Conservation (phyloP, 2,113 vertebrate species). For the Donacobius atricapilla region DNA sequence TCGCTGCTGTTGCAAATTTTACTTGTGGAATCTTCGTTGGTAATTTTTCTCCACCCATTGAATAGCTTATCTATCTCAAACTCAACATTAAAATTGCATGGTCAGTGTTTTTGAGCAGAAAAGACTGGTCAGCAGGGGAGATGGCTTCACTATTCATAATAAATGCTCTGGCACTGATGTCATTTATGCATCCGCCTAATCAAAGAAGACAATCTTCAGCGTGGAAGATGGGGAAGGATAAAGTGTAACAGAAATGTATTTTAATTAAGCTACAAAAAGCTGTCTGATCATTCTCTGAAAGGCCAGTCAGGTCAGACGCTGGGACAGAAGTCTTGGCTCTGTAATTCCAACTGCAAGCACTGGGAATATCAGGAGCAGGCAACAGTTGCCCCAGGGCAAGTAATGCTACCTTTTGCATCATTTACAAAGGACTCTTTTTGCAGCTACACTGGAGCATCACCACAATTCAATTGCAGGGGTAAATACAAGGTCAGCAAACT, state of each 20-base stretch:
- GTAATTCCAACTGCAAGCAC: not conserved
- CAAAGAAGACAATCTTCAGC: not conserved
- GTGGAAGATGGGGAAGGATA: not conserved
- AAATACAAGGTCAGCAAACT: not conserved
- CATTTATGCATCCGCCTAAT: not conserved
- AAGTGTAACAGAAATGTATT: not conserved
- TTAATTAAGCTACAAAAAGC: not conserved
- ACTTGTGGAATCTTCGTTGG: not conserved
- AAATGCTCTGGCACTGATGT: not conserved
- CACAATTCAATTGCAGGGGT: not conserved
- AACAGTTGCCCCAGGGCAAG: not conserved
- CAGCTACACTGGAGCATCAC: not conserved
- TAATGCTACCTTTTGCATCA: not conserved
- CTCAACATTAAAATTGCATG: not conserved
- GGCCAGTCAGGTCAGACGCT: not conserved
- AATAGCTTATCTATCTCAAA: not conserved
- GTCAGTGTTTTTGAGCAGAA: not conserved
- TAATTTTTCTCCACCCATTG: not conserved
- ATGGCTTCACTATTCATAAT: not conserved
- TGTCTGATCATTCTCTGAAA: not conserved
- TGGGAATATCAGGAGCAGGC: not conserved
- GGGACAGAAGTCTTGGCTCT: not conserved
- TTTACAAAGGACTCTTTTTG: not conserved
- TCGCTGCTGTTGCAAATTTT: not conserved
- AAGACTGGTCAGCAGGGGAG: not conserved